phyloP scores from a whole-genome alignment of 2,113 vertebrate species.

The Nipponia nippon region DNA sequence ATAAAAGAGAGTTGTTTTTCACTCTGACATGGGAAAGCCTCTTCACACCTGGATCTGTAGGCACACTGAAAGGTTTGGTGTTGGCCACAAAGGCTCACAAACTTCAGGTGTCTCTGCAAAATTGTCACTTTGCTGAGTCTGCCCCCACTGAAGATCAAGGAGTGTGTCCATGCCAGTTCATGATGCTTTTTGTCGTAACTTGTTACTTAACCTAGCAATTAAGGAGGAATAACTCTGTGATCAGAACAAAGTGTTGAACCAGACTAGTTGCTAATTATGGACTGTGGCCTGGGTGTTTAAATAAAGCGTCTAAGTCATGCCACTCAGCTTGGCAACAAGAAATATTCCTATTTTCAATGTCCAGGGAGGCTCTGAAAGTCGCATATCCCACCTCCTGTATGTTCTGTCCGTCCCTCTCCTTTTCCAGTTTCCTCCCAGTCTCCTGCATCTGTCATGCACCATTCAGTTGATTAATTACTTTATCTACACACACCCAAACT shows the following conservation, averaged over 20 bases:
- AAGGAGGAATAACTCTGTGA: background rate
- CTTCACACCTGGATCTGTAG: background rate
- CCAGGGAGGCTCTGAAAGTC: background rate
- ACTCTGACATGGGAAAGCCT: background rate
- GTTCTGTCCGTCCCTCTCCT: background rate
- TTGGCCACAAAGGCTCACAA: background rate
- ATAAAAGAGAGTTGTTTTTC: background rate
- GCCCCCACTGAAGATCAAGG: fast-evolving
- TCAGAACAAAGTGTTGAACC: background rate
- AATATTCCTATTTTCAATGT: background rate
- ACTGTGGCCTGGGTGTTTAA: background rate
- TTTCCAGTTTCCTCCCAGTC: background rate
- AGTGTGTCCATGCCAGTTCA: background rate
- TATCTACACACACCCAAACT: background rate
- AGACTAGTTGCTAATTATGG: background rate
- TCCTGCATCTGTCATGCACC: background rate
- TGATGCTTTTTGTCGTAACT: background rate
- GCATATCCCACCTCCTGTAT: background rate
- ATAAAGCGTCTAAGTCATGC: background rate
- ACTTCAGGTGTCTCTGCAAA: background rate
- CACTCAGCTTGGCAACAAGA: background rate
- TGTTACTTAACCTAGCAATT: background rate
- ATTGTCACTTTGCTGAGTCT: background rate
- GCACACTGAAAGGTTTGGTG: background rate
- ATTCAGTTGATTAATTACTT: background rate